Base-by-base conservation (phyloP, 2,113 vertebrate genomes). In the Anser brachyrhynchus region DNA sequence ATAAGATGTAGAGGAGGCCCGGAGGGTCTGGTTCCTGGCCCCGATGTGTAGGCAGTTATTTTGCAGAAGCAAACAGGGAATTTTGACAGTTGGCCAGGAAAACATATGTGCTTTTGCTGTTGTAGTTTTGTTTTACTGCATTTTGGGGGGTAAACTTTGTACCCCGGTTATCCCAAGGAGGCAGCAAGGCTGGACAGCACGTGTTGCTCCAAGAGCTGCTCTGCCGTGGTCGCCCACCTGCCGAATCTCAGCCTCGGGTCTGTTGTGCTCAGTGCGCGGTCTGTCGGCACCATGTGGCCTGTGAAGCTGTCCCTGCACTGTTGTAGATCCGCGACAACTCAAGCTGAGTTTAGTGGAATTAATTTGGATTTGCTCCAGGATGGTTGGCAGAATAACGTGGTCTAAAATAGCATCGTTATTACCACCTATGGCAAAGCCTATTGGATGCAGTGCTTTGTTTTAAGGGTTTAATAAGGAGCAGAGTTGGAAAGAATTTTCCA, bases 271-370 rank as follows among this genome's bases (percentile, higher is more conserved):
- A 66, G 59, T 80, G 72, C 2, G 1, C 6, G 31, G 39, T 37
- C 77, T 64, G 44, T 35, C 33, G 61, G 29, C 37, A 23, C 58
- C 76, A 22, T 29, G 84, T 55, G 90, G 29, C 5, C 58, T 2
- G 7, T 54, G 33, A 64, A 72, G 57, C 26, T 23, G 49, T 44
- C 62, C 7, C 49, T 77, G 65, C 35, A 8, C 65, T 31, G 41
- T 21, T 11, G 1, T 26, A 51, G 61, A 41, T 57, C 79, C 49
- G 29, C 73, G 65, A 33, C 49, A 82, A n/a, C 83, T 91, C 90
- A 81, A 89, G 89, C 87, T 87, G 91, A 46, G 90, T 76, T 90
- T 18, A 73, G 58, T 83, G 92, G 44, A 92, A 92, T 94, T 97
- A 84, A 75, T 61, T 72, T 96, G 93, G 77, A 39, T 67, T 76